Base-by-base conservation (phyloP, 2,113 vertebrate genomes). In the Urocynchramus pylzowi region DNA sequence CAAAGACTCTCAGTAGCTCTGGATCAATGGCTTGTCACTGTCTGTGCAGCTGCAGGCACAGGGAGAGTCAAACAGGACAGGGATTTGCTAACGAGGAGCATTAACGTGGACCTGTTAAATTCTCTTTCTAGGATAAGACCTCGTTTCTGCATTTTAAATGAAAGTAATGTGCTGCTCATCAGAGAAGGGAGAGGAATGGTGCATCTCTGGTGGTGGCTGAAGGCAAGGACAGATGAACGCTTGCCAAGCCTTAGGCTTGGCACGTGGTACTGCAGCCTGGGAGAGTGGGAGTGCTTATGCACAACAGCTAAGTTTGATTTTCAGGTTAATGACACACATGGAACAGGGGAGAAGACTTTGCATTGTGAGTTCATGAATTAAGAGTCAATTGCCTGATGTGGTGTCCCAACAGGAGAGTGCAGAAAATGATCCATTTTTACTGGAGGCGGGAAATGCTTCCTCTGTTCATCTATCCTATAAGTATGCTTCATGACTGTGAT, bases 21-120 rank as follows among this genome's bases (percentile, higher is more conserved):
- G 91, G 61, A 83, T 96, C 89, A 90, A 54, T 91, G 91, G 33
- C 70, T 94, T 94, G 91, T 77, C 91, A 54, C 59, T 70, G 84
- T 18, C 77, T 79, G 63, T 77, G 77, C 91, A 64, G 80, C 57
- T 31, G 49, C 89, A 73, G 78, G 82, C 75, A 37, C 33, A 33
- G 23, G 61, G 75, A 65, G 65, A 96, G 61, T 30, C 87, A 80
- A 37, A 61, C 42, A 63, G 82, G 14, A 77, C 63, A 89, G 86
- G 10, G 70, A 53, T 85, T 92, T 26, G 3, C 79, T 85, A 76
- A 41, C 2, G 4, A 63, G 61, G 31, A 82, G 70, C 70, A 23
- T 75, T 84, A 83, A 54, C 0, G 0, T 2, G 5, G 41, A 42
- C 65, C 44, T 80, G 53, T 16, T 71, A 64, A 71, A 68, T 79